Conservation (phyloP, 2,113 vertebrate species). For the Apteryx owenii region DNA sequence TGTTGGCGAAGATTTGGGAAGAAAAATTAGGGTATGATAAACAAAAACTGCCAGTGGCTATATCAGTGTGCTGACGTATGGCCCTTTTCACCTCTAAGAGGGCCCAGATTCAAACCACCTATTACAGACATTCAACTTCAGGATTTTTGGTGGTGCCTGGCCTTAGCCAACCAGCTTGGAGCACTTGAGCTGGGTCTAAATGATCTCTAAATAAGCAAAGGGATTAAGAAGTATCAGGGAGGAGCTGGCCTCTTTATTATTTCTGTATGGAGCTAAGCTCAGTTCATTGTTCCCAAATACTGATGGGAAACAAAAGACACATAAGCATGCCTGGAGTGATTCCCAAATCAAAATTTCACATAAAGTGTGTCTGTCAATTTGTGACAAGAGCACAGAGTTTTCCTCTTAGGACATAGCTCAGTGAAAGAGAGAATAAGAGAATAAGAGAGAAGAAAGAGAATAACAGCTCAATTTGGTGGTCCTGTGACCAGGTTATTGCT, state of each 20-base stretch:
- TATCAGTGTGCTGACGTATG: not conserved
- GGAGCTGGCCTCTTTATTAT: not conserved
- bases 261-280: not conserved
- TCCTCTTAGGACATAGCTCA: not conserved
- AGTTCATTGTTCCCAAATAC: not conserved
- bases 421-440: not conserved
- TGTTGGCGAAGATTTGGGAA: not conserved
- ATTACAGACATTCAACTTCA: not conserved
- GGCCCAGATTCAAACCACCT: not conserved
- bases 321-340: not conserved
- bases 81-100: not conserved
- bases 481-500: not conserved
- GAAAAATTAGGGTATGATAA: not conserved
- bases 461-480: not conserved
- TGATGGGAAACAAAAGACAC: not conserved
- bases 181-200: not conserved
- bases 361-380: not conserved
- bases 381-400: not conserved
- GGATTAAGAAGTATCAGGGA: not conserved
- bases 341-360: not conserved
- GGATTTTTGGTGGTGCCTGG: rapidly evolving
- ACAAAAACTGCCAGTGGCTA: not conserved
- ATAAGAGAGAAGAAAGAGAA: not conserved
- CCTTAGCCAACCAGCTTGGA: not conserved
- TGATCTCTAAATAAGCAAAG: not conserved